Evolutionary conservation across 2,113 vertebrate genomes (phyloP).

Genomic region (Scophthalmus maximus): DNA sequence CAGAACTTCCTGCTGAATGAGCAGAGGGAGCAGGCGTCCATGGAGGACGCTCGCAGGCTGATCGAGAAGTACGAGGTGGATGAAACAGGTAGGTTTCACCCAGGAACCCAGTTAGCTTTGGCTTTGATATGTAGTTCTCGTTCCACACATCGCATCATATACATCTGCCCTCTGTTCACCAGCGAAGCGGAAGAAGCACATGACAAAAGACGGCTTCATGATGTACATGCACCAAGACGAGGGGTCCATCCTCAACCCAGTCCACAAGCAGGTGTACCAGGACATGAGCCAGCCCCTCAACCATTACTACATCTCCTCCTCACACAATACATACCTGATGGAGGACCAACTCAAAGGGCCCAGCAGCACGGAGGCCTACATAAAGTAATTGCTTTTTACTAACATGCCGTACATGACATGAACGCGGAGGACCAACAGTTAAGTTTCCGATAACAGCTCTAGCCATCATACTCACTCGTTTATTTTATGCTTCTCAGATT

Average conservation of each 20-base stretch:
- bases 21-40: slow-evolving; percentile 84
- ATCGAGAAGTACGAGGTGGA: slow-evolving; percentile 92
- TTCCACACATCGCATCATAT: background rate
- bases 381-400: slow-evolving; percentile 83
- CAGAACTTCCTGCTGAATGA: slow-evolving; percentile 84
- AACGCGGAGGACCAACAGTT: no score
- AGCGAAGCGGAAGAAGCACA: slow-evolving; percentile 86
- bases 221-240: slow-evolving; percentile 90
- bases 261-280: slow-evolving; percentile 88
- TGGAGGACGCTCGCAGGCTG: slow-evolving; percentile 81
- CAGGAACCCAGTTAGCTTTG: background rate
- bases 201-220: slow-evolving; percentile 96
- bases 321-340: slow-evolving; percentile 97
- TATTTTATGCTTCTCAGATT: no score
- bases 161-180: slow-evolving; percentile 21
- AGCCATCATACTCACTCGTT: no score
- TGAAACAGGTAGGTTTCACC: slow-evolving; percentile 78
- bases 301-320: slow-evolving; percentile 95
- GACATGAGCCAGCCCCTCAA: slow-evolving; percentile 95
- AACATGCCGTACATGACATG: background rate
- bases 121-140: background rate
- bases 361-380: slow-evolving; percentile 97
- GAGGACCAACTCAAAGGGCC: slow-evolving; percentile 94
- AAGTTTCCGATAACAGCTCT: background rate
- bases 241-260: slow-evolving; percentile 85